A percentile compares a stretch with the other conserved stretches of the same genome.
These are phyloP conservation scores for Scyliorhinus canicula DNA, from an alignment of 2,797 vertebrate species.

Conservation along the genomic window DNA sequence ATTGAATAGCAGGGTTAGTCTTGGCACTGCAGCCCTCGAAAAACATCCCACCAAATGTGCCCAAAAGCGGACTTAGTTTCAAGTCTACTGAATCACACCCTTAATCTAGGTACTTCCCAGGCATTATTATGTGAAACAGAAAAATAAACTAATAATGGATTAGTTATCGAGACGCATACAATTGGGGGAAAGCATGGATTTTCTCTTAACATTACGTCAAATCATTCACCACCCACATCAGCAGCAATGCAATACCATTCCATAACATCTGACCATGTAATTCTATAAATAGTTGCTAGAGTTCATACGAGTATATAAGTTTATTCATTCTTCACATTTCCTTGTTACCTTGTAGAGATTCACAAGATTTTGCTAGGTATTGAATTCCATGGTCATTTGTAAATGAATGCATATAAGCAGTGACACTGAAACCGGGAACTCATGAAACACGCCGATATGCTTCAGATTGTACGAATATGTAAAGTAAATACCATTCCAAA, in stretches of 20 bases:
- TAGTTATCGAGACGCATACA: neutral
- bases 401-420: neutral
- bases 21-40: too few relatives aligned
- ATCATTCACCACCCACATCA: neutral
- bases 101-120: neutral
- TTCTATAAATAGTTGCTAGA: neutral
- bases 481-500: neutral
- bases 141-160: neutral
- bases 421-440: neutral
- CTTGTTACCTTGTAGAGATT: neutral
- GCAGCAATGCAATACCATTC: neutral
- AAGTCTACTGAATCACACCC: too few relatives aligned
- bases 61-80: too few relatives aligned
- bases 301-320: neutral
- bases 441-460: neutral
- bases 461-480: neutral
- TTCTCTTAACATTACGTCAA: neutral
- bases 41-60: too few relatives aligned
- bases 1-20: too few relatives aligned
- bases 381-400: neutral
- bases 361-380: neutral
- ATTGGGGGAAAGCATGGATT: neutral
- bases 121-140: neutral
- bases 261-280: neutral
- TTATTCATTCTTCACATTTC: neutral